Evolutionary conservation across 2,113 vertebrate genomes (phyloP), one percentile per base, ranked within the genome.

Genomic region (Desmodus rotundus): DNA sequence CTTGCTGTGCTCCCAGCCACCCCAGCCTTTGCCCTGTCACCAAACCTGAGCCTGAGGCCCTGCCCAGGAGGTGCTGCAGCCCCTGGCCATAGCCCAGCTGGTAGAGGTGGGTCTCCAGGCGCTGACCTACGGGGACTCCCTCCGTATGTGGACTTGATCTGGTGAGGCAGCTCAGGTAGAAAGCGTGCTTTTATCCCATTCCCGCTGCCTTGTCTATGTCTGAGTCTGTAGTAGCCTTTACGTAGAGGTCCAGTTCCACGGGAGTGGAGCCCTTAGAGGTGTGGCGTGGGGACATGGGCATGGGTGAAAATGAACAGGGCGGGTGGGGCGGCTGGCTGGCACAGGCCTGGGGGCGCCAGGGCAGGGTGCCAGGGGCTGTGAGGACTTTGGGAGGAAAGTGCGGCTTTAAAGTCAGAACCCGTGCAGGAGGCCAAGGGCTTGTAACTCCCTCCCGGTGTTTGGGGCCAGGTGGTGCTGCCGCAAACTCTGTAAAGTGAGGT

Each of bases 61-160:
- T 36, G 7, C 19, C 6, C 17, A 12, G 45, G 5, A 12, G 72
- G 28, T 77, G 13, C 56, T 85, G 28, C 12, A 31, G 33, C 10
- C 14, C n/a, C 43, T 7, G 13, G 52, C 38, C 33, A 4, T 54
- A 7, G 67, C 36, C 38, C 54, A 72, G 33, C 36, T 10, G 41
- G 45, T 43, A 13, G 31, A 77, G 61, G 45, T 12, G 38, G 28
- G 10, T 22, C 16, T 52, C 4, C 5, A 1, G 1, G 11, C 16
- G 1, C 33, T 38, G n/a, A 77, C 56, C 0, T 33, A 3, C 1
- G 3, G 38, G 4, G 11, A 26, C 24, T 33, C 13, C 77, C 31
- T 0, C 4, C 7, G 52, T 19, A 2, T 7, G 0, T 22, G 7
- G 41, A 19, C 38, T 5, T 3, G 41, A 26, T 12, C 31, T 45